Conservation (phyloP, 2,113 vertebrate species). For the Tychaedon coryphoeus region DNA sequence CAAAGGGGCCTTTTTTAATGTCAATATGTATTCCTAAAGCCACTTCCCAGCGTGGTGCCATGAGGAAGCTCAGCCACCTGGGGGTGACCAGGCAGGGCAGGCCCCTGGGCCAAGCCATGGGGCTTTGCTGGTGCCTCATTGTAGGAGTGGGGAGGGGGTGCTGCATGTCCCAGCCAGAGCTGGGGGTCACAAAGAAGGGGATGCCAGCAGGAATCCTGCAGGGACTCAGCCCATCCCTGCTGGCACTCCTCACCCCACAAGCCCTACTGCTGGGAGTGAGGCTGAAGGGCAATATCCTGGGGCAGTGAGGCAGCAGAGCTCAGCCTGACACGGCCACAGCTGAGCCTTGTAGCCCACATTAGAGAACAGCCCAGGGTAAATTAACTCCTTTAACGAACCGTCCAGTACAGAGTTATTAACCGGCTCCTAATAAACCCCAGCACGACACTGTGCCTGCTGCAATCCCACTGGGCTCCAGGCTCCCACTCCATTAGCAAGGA, state of each 20-base stretch:
- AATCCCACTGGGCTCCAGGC: background rate
- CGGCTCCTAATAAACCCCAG: background rate
- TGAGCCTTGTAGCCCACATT: background rate
- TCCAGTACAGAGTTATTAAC: background rate
- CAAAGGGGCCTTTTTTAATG: constrained; percentile 49
- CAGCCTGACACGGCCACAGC: background rate
- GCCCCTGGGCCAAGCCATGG: fast-evolving
- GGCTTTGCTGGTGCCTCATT: background rate
- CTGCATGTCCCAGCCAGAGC: background rate
- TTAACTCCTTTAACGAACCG: constrained; percentile 18
- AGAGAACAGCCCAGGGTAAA: background rate
- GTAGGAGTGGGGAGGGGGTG: background rate
- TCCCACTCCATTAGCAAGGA: background rate
- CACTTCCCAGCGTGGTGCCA: fast-evolving
- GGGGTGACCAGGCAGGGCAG: background rate
- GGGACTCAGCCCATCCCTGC: background rate
- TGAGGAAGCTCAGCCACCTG: background rate
- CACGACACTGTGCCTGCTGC: background rate
- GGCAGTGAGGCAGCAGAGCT: background rate
- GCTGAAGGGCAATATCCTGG: background rate
- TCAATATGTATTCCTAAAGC: background rate
- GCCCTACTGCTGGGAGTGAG: fast-evolving
- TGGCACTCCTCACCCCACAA: background rate
- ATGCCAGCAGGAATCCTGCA: background rate
- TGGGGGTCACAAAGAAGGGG: no score